Percentiles rank a stretch among this genome's conserved stretches.
phyloP scores from a whole-genome alignment of 2,888 invertebrate genomes.

The Trissolcus japonicus region DNA sequence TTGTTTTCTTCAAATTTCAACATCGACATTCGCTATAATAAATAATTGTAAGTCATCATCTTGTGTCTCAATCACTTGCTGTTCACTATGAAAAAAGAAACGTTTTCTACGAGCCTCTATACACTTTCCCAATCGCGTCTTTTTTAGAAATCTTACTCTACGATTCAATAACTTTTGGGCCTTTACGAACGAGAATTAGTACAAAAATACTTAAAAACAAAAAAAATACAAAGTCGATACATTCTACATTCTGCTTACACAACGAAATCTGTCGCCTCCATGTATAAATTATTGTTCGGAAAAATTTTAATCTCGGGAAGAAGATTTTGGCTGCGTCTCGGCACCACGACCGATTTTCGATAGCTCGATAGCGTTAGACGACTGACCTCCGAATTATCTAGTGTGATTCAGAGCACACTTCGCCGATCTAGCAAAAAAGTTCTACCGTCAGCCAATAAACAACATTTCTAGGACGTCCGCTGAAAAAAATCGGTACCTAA shows the following conservation, averaged over 20 bases:
- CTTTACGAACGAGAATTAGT: constrained; percentile 49
- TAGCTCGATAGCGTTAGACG: constrained; percentile 73
- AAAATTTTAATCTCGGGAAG: constrained; percentile 2
- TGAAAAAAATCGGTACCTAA: neutral
- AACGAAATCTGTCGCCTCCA: constrained; percentile 56
- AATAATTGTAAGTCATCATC: constrained; percentile 1
- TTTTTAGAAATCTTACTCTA: constrained; percentile 38
- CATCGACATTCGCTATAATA: constrained; percentile 36
- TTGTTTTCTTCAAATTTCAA: constrained; percentile 25
- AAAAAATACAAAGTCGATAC: constrained; percentile 23
- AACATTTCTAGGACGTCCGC: neutral
- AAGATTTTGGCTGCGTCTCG: constrained; percentile 53
- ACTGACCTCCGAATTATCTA: constrained; percentile 73
- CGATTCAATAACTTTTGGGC: constrained; percentile 43
- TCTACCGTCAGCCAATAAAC: constrained; percentile 56
- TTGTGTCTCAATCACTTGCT: too few relatives aligned
- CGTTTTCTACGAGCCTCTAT: constrained; percentile 34
- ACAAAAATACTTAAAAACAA: constrained; percentile 36
- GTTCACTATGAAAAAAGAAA: neutral
- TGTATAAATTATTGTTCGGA: constrained; percentile 22
- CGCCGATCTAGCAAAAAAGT: constrained; percentile 61
- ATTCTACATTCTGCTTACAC: constrained; percentile 54
- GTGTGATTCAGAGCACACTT: constrained; percentile 61
- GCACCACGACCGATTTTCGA: constrained; percentile 70
- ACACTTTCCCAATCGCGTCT: constrained; percentile 19